Evolutionary conservation across 2,888 invertebrate genomes (phyloP), one percentile per base, ranked within the genome.

Genomic region (Cryptus armator): DNA sequence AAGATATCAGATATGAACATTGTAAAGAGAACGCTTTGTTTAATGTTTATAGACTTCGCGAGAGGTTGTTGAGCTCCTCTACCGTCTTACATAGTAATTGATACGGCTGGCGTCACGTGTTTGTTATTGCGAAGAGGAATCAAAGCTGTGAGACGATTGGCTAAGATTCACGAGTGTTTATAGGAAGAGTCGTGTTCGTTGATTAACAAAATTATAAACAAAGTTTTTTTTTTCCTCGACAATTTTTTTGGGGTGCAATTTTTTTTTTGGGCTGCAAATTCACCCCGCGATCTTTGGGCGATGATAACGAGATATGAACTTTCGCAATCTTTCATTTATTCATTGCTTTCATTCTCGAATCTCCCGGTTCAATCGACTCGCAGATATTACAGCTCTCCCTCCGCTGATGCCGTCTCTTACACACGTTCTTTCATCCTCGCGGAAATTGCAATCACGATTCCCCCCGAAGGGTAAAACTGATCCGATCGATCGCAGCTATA

Each of bases 381-480:
- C 24, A 24, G 24, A 24, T 24, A 24, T 24, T 19, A 53, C n/a
- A 44, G 24, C 56, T 64, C 12, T 48, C 71, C 32, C 46, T 62
- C 74, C 71, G 12, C 84, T 75, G 76, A 24, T 53, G 59, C 51
- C 71, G 64, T 29, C 53, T 62, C 48, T 59, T 43, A 53, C 64
- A 76, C 67, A 51, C 64, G 79, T 84, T 70, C 43, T 37, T 37
- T 9, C 37, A 37, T 9, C 37, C 37, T 7, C 37, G 37, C 24
- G 24, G 24, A 24, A 24, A 24, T 24, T 24, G 24, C 24, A 24
- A 24, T 24, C 24, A 24, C 24, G 24, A 71, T 24, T n/a, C 56
- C 43, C 66, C 71, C 56, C 24, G 24, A 24, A 24, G 78, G 68
- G 78, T 68, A 71, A 46, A 71, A 70, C 80, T 75, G 84, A 82